A percentile compares a stretch with the other conserved stretches of the same genome.
Evolutionary conservation across 1,140 invertebrate species (phyloP).

Genomic region (Apis mellifera): Amel_HAv3.1 CM009932.2:7503501-7504000

Average conservation of each 20-base stretch:
- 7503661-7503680: constrained; percentile 49
- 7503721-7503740: constrained; percentile 64
- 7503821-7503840: constrained; percentile 6
- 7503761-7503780: constrained; percentile 7
- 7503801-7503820: neutral
- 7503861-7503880: neutral
- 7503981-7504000: neutral
- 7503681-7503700: constrained; percentile 52
- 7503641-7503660: constrained; percentile 47
- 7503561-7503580: constrained; percentile 61
- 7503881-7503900: constrained; percentile 44
- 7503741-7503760: constrained; percentile 43
- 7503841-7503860: neutral
- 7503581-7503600: constrained; percentile 17
- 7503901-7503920: neutral
- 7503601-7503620: neutral
- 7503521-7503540: constrained; percentile 79
- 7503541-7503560: constrained; percentile 70
- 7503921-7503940: constrained; percentile 5
- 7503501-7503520: constrained; percentile 79
- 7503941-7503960: neutral
- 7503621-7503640: constrained; percentile 39
- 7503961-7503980: neutral
- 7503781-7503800: constrained; percentile 10
- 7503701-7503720: constrained; percentile 36